Evolutionary conservation across 35 echinoderm and acorn worm species (phyloP).

Genomic region (Hemicentrotus pulcherrimus): DNA sequence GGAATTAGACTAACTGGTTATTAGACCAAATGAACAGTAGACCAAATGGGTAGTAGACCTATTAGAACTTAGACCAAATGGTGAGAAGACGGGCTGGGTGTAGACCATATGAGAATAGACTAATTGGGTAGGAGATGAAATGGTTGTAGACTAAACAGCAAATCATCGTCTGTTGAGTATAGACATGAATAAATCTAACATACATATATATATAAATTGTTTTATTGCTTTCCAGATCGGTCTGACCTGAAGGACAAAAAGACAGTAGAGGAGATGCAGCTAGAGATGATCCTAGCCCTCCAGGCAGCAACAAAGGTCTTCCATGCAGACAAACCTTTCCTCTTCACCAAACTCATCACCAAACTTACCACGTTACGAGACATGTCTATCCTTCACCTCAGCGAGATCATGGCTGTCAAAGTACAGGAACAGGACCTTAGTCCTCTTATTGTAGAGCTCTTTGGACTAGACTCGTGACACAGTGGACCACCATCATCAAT

Average conservation of each 20-base stretch:
- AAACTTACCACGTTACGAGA: constrained; percentile 91
- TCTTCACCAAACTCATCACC: constrained; percentile 94
- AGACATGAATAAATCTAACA: no score
- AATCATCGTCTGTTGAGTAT: no score
- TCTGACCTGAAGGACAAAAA: constrained; percentile 75
- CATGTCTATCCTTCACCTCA: constrained; percentile 86
- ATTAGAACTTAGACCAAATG: no score
- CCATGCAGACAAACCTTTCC: constrained; percentile 73
- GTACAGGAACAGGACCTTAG: constrained; percentile 86
- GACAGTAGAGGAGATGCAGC: constrained; percentile 88
- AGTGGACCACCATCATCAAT: constrained; percentile 66
- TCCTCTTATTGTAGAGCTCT: constrained; percentile 90
- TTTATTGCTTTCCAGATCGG: constrained; percentile 60
- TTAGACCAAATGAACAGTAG: no score
- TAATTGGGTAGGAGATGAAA: no score
- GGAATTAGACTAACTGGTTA: no score
- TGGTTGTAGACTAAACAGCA: no score
- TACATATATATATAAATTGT: background rate
- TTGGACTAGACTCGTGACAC: constrained; percentile 81
- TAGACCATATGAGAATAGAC: no score
- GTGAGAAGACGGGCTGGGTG: no score
- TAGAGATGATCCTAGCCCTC: constrained; percentile 72
- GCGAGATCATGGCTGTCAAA: constrained; percentile 93
- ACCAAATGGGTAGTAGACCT: no score
- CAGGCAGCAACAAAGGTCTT: constrained; percentile 86